Conservation (phyloP, 92 coral and sea anemone genomes). For the Siderastrea siderea region DNA sequence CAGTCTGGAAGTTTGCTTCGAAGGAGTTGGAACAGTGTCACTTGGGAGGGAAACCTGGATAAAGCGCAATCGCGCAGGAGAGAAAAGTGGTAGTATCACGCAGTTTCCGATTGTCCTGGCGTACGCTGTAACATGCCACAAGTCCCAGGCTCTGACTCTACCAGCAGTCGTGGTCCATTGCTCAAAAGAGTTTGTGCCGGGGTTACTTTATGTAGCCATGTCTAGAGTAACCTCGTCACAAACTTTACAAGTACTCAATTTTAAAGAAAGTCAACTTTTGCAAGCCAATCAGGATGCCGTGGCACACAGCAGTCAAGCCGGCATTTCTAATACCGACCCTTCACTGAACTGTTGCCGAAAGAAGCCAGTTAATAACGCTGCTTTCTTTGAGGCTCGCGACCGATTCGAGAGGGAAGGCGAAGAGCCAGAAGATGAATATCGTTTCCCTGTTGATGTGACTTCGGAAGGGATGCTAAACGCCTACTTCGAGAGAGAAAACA, state of each 20-base stretch:
- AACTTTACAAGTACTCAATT: not conserved
- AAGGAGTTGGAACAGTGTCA: not conserved
- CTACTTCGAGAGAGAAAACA: no score
- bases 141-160: not conserved
- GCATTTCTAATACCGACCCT: not conserved
- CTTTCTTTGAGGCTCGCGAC: no score
- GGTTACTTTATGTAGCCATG: not conserved
- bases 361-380: no score
- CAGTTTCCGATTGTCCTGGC: constrained; percentile 49
- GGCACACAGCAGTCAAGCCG: not conserved
- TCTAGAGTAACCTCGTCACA: not conserved
- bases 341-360: not conserved
- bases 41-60: constrained; percentile 1
- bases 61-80: constrained; percentile 24
- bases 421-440: no score
- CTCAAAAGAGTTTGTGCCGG: not conserved
- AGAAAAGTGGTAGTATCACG: constrained; percentile 18
- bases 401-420: no score
- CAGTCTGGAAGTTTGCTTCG: not conserved
- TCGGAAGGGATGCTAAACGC: no score
- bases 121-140: not conserved
- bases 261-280: not conserved
- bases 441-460: no score
- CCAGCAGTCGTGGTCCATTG: not conserved
- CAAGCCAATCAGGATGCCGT: not conserved